Evolutionary conservation across 1,140 invertebrate species (phyloP), one percentile per base, ranked within the genome.

Genomic region (Drosophila tristis): DNA sequence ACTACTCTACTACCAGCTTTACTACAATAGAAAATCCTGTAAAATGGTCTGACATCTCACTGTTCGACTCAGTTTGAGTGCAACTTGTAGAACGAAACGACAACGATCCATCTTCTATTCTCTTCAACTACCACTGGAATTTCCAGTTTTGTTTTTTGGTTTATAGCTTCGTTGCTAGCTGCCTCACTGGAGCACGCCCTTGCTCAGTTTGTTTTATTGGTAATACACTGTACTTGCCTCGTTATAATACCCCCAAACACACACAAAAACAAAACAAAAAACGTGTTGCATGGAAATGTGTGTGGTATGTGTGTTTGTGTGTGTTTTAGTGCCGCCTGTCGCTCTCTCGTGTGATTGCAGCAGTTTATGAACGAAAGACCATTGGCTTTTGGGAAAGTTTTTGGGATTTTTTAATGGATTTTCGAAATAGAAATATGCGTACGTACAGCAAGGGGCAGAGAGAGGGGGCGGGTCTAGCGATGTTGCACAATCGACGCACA

Each of bases 261-360:
- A 20, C 20, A 20, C 20, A 20, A 20, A 20, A 20, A 25, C 11
- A 49, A 25, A 5, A 25, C 26, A 2, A 11, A 60, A 49, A 71
- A 72, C 68, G 51, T 71, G 68, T 72, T 72, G 68, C 68, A 71
- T 31, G 58, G 51, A 72, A 68, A 66, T 47, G 67, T 58, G 60
- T 29, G 26, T 20, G 16, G 16, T 16, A 1, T 2, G 20, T 20
- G 26, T 7, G 26, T 29, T 0, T 7, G 6, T 29, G 2, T 25
- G 26, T 31, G 31, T 42, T 44, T 53, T 15, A 71, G 42, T 72
- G 31, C 61, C n/a, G 64, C 49, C 48, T 72, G 42, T 67, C n/a
- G 64, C 48, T 47, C 55, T 57, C 55, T 68, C 66, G 55, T 53
- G 50, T 60, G 47, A 72, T 71, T 71, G 68, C 65, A 70, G 68